Evolutionary conservation across 2,113 vertebrate genomes (phyloP).

Genomic region (Myrmecophaga tridactyla): DNA sequence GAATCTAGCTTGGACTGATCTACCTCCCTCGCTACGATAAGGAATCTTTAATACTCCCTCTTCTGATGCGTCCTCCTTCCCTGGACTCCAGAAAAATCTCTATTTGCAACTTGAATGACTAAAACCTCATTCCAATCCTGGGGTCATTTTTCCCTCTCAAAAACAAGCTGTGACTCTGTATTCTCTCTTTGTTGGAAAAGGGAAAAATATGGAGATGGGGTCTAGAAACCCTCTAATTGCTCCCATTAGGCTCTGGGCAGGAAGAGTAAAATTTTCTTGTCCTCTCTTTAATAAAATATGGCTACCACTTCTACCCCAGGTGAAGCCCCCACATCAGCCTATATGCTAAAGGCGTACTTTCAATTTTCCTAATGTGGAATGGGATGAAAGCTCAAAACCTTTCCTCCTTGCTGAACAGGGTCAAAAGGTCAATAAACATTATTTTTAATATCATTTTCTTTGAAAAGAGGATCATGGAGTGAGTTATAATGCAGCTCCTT

Average conservation of each 20-base stretch:
- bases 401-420: slow-evolving; percentile 56
- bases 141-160: neutral
- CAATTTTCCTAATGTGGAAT: slow-evolving; percentile 57
- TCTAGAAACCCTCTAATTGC: neutral
- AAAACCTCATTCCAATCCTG: neutral
- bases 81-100: neutral
- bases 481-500: slow-evolving; percentile 49
- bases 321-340: neutral
- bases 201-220: neutral
- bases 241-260: neutral
- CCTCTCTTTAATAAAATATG: neutral
- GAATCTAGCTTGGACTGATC: neutral
- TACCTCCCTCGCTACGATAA: neutral
- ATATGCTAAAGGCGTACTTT: slow-evolving; percentile 31
- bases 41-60: neutral
- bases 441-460: slow-evolving; percentile 62
- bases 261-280: neutral
- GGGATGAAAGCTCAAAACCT: slow-evolving; percentile 57
- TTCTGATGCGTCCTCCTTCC: neutral
- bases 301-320: neutral
- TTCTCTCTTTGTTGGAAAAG: neutral
- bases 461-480: slow-evolving; percentile 52
- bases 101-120: neutral
- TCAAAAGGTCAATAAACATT: slow-evolving; percentile 51
- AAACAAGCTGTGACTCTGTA: neutral